Percentiles rank a stretch among this genome's conserved stretches.
Evolutionary conservation across 92 coral and sea anemone species (phyloP).

Genomic region (Palythoa heliodiscus): DNA sequence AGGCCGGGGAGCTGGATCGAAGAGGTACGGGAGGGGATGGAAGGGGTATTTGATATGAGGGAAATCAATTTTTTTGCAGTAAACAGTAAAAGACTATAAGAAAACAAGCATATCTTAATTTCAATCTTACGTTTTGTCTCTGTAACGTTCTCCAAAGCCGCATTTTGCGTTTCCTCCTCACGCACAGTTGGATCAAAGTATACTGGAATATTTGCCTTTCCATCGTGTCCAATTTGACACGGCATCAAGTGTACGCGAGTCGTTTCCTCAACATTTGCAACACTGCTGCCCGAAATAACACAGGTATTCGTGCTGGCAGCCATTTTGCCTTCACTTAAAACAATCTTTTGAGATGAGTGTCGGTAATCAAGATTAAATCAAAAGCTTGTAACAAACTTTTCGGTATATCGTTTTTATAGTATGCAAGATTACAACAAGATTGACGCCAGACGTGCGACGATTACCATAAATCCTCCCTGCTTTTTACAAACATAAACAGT

Average conservation of each 20-base stretch:
- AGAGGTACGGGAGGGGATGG: no score
- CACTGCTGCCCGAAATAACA: constrained; percentile 51
- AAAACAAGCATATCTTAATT: no score
- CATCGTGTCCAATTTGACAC: constrained; percentile 86
- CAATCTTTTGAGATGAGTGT: neutral
- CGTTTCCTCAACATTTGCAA: constrained; percentile 56
- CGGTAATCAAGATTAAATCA: neutral
- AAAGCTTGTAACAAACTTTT: neutral
- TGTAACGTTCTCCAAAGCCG: neutral
- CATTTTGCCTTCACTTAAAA: constrained; percentile 22
- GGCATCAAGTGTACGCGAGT: constrained; percentile 83
- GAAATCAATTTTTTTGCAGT: no score
- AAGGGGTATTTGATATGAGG: no score
- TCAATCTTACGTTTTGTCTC: constrained; percentile 27
- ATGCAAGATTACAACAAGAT: neutral
- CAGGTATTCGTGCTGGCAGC: constrained; percentile 34
- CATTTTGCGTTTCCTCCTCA: constrained; percentile 42
- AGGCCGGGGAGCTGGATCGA: no score
- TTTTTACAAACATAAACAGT: neutral
- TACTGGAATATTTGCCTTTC: constrained; percentile 74
- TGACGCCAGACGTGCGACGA: neutral
- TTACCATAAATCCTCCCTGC: no score
- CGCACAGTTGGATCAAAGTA: constrained; percentile 75
- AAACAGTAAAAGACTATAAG: no score
- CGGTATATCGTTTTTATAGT: neutral